phyloP scores from a whole-genome alignment of 2,113 vertebrate species.

The Tachysurus vachellii region DNA sequence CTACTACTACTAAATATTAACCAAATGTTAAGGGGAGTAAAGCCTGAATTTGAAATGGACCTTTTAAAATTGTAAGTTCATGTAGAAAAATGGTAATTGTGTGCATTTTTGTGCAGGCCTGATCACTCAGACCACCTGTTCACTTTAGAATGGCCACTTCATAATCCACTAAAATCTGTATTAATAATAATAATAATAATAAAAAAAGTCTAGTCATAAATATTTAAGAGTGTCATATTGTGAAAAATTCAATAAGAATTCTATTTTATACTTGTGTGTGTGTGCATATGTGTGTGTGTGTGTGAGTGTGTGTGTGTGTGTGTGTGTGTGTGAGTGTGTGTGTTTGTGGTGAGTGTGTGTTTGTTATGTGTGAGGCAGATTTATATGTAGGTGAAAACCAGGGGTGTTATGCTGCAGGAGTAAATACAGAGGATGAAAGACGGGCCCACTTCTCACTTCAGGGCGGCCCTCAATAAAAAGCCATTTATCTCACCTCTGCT shows the following conservation, averaged over 20 bases:
- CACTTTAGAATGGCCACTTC: not conserved
- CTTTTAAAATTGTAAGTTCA: not conserved
- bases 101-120: not conserved
- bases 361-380: conserved; percentile 34
- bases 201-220: not conserved
- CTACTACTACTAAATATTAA: not conserved
- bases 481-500: conserved; percentile 47
- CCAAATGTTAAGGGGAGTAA: not conserved
- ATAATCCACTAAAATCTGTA: not conserved
- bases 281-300: conserved; percentile 40
- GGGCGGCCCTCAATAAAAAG: conserved; percentile 48
- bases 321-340: conserved; percentile 38
- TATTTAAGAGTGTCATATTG: not conserved
- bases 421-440: conserved; percentile 45
- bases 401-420: conserved; percentile 35
- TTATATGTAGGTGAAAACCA: conserved; percentile 49
- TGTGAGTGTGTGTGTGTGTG: conserved; percentile 27
- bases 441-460: conserved; percentile 27
- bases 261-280: not conserved
- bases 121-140: not conserved
- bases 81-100: no score
- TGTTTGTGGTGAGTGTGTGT: conserved; percentile 25
- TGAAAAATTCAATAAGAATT: not conserved
- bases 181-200: not conserved
- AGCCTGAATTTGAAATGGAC: not conserved